These are phyloP conservation scores for Orgyia antiqua DNA, from an alignment of 2,888 invertebrate species.

Conservation along the genomic window DNA sequence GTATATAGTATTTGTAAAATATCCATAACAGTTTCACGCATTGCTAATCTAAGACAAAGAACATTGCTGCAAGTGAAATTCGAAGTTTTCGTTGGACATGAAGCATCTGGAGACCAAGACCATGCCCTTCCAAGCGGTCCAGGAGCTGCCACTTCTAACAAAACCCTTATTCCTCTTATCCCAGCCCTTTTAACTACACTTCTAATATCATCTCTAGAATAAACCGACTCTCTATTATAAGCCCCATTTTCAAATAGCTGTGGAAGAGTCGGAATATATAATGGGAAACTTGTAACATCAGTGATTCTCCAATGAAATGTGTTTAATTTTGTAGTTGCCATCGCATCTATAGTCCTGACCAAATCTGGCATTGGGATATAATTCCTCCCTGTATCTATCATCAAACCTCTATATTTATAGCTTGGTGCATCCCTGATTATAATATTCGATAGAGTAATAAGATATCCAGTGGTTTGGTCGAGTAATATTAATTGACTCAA, in stretches of 20 bases:
- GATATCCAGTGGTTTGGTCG: slow-evolving; percentile 79
- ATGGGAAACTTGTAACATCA: slow-evolving; percentile 94
- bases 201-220: slow-evolving; percentile 82
- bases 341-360: slow-evolving; percentile 86
- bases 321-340: slow-evolving; percentile 92
- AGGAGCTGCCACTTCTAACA: slow-evolving; percentile 92
- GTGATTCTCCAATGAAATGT: slow-evolving; percentile 94
- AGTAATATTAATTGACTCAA: slow-evolving; percentile 85
- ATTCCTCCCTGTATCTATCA: slow-evolving; percentile 94
- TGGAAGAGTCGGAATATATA: slow-evolving; percentile 83
- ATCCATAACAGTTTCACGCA: slow-evolving; percentile 83
- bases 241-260: slow-evolving; percentile 88
- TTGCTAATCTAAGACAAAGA: slow-evolving; percentile 86
- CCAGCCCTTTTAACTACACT: slow-evolving; percentile 86
- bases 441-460: slow-evolving; percentile 80
- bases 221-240: slow-evolving; percentile 85
- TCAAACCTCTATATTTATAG: slow-evolving; percentile 87
- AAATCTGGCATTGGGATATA: slow-evolving; percentile 86
- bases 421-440: slow-evolving; percentile 86
- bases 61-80: slow-evolving; percentile 81
- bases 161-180: slow-evolving; percentile 87
- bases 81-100: slow-evolving; percentile 35
- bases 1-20: slow-evolving; percentile 83
- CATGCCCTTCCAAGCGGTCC: slow-evolving; percentile 91
- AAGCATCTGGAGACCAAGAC: slow-evolving; percentile 84